Evolutionary conservation across 2,113 vertebrate genomes (phyloP), one percentile per base, ranked within the genome.

Genomic region (Platycercus adscitus): DNA sequence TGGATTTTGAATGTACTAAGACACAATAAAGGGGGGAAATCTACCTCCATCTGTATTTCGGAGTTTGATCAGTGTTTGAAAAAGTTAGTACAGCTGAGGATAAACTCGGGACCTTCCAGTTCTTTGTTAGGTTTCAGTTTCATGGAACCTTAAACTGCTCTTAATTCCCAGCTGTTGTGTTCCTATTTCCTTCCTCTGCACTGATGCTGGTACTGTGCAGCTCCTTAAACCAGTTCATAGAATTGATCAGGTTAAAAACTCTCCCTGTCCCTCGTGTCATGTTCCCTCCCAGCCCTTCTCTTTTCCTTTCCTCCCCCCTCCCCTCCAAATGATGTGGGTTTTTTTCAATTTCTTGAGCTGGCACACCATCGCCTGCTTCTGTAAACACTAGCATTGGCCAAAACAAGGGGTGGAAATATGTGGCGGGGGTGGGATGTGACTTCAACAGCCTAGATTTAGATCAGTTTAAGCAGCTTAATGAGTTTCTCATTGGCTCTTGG

Each of bases 381-480:
- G 93, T 79, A 95, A 95, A 95, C 81, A 91, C 56, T 9, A 76
- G 28, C 47, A 13, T 1, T 87, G 92, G 89, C 83, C 12, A 24
- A 89, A 92, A 73, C 73, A 93, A 91, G 81, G 77, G 61, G 89
- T 95, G 96, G 96, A 93, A 93, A 87, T 96, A 78, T 16, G 81
- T 87, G 65, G 77, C 8, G 52, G 93, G 93, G 94, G 95, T 19
- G 84, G 91, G 94, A 97, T 97, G 81, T 97, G 96, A 97, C 95
- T 91, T 97, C 95, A 96, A 35, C 94, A 95, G 94, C 70, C 86
- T 91, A 95, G 95, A 97, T 97, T 97, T 95, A 97, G 96, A 97
- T 96, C 96, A 55, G 84, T 95, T 97, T 97, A 96, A 97, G 94
- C 96, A 95, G 96, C 95, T 97, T 95, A 97, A 96, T 95, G 94